A percentile compares a stretch with the other conserved stretches of the same genome.
phyloP scores from a whole-genome alignment of 2,113 vertebrate genomes.

The Oreotrochilus melanogaster region DNA sequence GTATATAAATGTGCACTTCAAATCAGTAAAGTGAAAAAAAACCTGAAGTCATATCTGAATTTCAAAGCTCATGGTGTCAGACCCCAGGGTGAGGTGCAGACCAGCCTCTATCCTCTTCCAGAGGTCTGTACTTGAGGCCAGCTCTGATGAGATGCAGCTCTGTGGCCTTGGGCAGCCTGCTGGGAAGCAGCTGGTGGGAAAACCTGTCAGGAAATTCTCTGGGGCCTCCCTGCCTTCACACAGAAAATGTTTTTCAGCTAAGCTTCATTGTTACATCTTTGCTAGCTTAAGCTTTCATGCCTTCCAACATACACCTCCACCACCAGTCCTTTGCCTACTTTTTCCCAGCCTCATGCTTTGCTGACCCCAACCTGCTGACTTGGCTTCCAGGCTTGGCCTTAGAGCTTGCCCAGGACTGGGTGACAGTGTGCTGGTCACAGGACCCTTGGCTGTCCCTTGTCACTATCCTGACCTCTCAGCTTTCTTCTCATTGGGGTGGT shows the following conservation, averaged over 20 bases:
- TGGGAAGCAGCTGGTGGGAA: not conserved
- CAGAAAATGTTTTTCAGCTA: not conserved
- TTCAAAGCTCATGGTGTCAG: not conserved
- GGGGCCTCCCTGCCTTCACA: not conserved
- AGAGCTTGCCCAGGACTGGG: not conserved
- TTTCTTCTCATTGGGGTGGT: fast-evolving
- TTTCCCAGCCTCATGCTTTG: fast-evolving
- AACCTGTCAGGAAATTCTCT: fast-evolving
- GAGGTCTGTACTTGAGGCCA: fast-evolving
- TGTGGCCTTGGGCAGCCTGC: not conserved
- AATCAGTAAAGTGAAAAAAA: not conserved
- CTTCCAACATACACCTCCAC: no score
- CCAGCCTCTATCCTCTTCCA: not conserved
- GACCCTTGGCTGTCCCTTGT: not conserved
- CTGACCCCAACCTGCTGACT: fast-evolving
- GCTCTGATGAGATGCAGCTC: fast-evolving
- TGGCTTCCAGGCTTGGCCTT: not conserved
- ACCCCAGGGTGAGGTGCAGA: not conserved
- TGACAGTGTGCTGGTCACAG: not conserved
- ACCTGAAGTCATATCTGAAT: not conserved
- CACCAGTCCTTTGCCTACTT: not conserved
- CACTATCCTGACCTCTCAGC: fast-evolving
- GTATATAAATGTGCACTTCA: not conserved
- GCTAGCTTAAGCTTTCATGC: no score
- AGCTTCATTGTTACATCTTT: no score